Evolutionary conservation across 2,888 invertebrate species (phyloP), one percentile per base, ranked within the genome.

Genomic region (Netelia virgata): DNA sequence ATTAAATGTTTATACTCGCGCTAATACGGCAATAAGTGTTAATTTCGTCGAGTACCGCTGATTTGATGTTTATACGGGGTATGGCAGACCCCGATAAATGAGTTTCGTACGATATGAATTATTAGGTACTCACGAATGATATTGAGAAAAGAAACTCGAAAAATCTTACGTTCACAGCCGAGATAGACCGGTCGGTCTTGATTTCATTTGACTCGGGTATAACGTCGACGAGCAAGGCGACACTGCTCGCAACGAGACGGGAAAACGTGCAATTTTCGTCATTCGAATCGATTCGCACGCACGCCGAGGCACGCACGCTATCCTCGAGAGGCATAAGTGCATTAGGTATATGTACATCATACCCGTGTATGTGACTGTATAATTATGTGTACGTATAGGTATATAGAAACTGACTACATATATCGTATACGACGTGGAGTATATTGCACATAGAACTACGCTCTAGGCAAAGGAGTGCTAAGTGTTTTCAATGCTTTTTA

Each of bases 241-340:
- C 69, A 75, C 63, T 69, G 66, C 50, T 53, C 36, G 41, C 55
- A 41, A 61, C 20, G 57, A n/a, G 57, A 59, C 28, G n/a, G 23
- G 41, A 50, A 59, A 50, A 57, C 59, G 28, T 81, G 77, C 80
- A 81, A 86, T 87, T 84, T 86, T 83, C 78, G 84, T 76, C 59
- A 83, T 64, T 69, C 78, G 76, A 85, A 85, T 86, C 86, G 86
- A 86, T 85, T 66, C 70, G 69, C 78, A 81, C 82, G 84, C 86
- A 84, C 84, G 79, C 77, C 55, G 80, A 83, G 82, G 80, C 78
- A 79, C 82, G 82, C 82, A 72, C 63, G 78, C 73, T 69, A 70
- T 68, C 3, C 73, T 69, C 76, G 75, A 66, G 69, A 83, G 72
- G 79, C 75, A 80, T 68, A 70, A 47, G 18, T 47, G 63, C 10